These are phyloP conservation scores for Phaenicophaeus curvirostris DNA, from an alignment of 2,797 vertebrate genomes.

Conservation along the genomic window DNA sequence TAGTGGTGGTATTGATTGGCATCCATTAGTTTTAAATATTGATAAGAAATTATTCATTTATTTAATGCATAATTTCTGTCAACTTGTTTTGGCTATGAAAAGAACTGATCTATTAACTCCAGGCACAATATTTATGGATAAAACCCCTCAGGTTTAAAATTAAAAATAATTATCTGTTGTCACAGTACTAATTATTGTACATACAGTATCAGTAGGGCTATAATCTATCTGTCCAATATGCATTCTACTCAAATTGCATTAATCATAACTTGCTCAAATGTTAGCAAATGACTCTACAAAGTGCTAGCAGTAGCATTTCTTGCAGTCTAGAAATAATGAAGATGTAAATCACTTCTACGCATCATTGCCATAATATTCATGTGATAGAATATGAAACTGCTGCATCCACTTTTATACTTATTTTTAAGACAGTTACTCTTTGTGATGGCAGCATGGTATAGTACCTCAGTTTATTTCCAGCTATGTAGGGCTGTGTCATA, in stretches of 20 bases:
- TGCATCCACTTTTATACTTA: conserved; percentile 22
- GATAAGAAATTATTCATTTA: conserved; percentile 33
- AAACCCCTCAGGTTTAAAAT: conserved; percentile 59
- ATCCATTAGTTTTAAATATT: conserved; percentile 55
- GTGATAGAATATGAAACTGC: conserved; percentile 19
- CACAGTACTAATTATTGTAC: conserved; percentile 55
- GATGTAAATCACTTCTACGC: conserved; percentile 58
- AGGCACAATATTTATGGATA: conserved; percentile 44
- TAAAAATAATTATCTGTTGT: conserved; percentile 67
- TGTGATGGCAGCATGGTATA: background rate
- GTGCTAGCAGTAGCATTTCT: conserved; percentile 27
- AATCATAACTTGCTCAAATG: conserved; percentile 67
- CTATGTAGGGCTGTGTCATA: background rate
- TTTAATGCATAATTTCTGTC: conserved; percentile 14
- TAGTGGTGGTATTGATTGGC: conserved; percentile 15
- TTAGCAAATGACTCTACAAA: conserved; percentile 54
- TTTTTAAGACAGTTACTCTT: conserved; percentile 1
- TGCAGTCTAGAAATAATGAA: conserved; percentile 59
- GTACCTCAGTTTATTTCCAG: background rate
- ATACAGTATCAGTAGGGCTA: conserved; percentile 51
- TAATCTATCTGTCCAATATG: conserved; percentile 70
- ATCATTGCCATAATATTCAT: conserved; percentile 43
- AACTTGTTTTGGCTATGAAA: background rate
- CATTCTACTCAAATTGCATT: conserved; percentile 52
- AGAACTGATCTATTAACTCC: conserved; percentile 17